Conservation (phyloP, 1,140 invertebrate species). For the Drosophila lacteicornis region DNA sequence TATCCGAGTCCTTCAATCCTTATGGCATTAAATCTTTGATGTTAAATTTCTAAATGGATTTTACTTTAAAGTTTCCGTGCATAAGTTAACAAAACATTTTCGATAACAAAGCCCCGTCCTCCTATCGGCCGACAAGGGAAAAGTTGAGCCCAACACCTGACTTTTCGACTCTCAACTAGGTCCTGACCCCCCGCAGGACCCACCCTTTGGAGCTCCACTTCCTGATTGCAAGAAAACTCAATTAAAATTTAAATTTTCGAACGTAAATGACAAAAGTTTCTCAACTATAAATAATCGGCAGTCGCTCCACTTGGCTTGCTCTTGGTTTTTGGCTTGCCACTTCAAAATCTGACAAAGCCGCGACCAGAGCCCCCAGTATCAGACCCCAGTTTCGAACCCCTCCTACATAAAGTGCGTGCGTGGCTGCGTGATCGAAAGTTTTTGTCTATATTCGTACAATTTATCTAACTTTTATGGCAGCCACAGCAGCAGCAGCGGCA, state of each 20-base stretch:
- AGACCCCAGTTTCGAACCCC: not conserved
- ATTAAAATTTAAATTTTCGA: constrained; percentile 84
- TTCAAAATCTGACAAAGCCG: constrained; percentile 75
- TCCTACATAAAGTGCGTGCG: constrained; percentile 62
- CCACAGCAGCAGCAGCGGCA: constrained; percentile 52
- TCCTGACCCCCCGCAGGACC: not conserved
- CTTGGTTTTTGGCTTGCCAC: constrained; percentile 67
- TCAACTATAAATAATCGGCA: constrained; percentile 83
- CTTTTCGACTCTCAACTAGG: constrained; percentile 60
- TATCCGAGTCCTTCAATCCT: not conserved
- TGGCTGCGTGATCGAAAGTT: constrained; percentile 81
- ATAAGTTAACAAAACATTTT: constrained; percentile 75
- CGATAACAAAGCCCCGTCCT: constrained; percentile 44
- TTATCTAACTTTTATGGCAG: constrained; percentile 80
- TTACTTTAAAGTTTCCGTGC: constrained; percentile 17
- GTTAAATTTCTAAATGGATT: constrained; percentile 18
- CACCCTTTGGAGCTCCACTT: constrained; percentile 12
- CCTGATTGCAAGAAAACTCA: constrained; percentile 74
- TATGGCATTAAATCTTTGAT: constrained; percentile 5
- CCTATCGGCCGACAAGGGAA: constrained; percentile 28
- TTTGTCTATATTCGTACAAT: constrained; percentile 77
- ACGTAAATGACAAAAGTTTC: constrained; percentile 83
- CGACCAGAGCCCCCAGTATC: constrained; percentile 20
- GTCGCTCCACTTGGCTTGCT: constrained; percentile 64
- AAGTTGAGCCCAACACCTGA: constrained; percentile 73